Base-by-base conservation (phyloP, 2,888 invertebrate genomes). In the Drosophila imparisetae region DNA sequence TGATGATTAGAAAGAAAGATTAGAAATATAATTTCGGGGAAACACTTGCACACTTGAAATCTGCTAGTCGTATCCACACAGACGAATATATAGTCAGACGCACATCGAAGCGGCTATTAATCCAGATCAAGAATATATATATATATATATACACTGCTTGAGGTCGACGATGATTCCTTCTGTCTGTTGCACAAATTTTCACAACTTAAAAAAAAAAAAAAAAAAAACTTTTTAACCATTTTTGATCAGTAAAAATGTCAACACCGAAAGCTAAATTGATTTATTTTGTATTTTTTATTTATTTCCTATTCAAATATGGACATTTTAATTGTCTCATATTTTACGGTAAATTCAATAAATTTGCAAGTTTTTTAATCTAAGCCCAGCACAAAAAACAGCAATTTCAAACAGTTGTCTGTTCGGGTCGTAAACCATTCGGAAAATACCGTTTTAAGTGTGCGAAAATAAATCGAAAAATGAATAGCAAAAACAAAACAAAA, bases 391-490 rank as follows among this genome's bases (percentile, higher is more conserved):
- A 52, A 52, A 21, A 30, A 52, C 21, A 32, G 4, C 21, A 8
- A 32, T 30, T 52, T 52, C 7, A 4, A 13, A 49, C 36, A 18
- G 49, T 21, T 60, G 49, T 49, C 52, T 32, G 30, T 32, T 52
- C 4, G 30, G 52, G 21, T 13, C 32, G 21, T 13, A 32, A 52
- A 52, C 15, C 29, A 52, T 7, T 13, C 13, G 2, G 8, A 24
- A 45, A 45, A 45, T 4, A 8, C 2, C 18, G 15, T 27, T 27
- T 27, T 52, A 21, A 32, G 30, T 13, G 30, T 3, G 29, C 11
- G n/a, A 21, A 21, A 38, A 50, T 27, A 21, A 10, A 40, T 50
- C 13, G 38, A 18, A 36, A 36, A 60, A 38, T 24, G 15, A 54
- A 38, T 2, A 7, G 54, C 36, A 3, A 15, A 27, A 15, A 27